Evolutionary conservation across 2,113 vertebrate genomes (phyloP), one percentile per base, ranked within the genome.

Genomic region (Crypturellus undulatus): DNA sequence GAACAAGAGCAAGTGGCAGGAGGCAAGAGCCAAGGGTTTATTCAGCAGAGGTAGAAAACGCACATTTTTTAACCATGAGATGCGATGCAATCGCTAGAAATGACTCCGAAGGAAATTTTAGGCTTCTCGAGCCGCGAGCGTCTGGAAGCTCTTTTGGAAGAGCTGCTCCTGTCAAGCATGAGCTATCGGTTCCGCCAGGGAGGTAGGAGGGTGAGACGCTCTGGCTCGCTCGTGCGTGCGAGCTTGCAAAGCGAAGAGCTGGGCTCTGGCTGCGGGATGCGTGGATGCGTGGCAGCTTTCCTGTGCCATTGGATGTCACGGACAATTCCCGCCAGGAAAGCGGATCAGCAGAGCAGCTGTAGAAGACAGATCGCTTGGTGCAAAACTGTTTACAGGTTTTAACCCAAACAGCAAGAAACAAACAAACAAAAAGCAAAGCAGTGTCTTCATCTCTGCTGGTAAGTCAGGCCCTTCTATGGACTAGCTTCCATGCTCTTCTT

Each of bases 311-410:
- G 2, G 0, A 65, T 73, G 89, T 84, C 79, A 62, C 73, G 73
- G 67, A 34, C 36, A 86, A 60, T 72, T 94, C 88, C 94, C 88
- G 85, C 92, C 92, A 93, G 90, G 94, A 95, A 94, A 69, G 10
- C n/a, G 79, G 78, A 62, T 30, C 85, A 69, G 58, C 32, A 62
- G 73, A 51, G 79, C 94, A 93, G 90, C 90, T 91, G 93, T 93
- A 81, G 79, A 88, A 15, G 2, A 34, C 77, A 89, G 85, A 93
- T 83, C 90, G 34, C 73, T 93, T 12, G 7, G 43, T 59, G 58
- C 1, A 1, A 88, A 79, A 58, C 58, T 92, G 79, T 92, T 96
- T 94, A 92, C 79, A 84, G 93, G 93, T 93, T 49, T 94, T 80
- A 81, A 95, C 26, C 73, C 81, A 92, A 96, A 92, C 92, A 84